A percentile compares a stretch with the other conserved stretches of the same genome.
Evolutionary conservation across 2,113 vertebrate genomes (phyloP).

Genomic region (Dipodomys stephensi): DNA sequence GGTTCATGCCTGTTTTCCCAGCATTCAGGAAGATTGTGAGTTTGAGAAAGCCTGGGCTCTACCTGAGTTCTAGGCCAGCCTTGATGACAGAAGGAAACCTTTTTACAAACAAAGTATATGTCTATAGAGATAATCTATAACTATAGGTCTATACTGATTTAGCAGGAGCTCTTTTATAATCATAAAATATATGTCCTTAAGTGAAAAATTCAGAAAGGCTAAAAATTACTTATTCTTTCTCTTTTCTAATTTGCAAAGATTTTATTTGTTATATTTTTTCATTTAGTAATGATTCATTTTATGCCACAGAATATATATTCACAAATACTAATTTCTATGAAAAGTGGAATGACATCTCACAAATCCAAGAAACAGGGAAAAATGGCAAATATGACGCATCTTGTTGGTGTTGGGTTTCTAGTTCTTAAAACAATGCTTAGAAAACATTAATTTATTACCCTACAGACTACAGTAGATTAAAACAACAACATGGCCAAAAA

Average conservation of each 20-base stretch:
- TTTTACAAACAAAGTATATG: background rate
- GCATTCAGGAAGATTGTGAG: no score
- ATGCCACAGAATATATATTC: constrained; percentile 36
- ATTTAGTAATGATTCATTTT: constrained; percentile 59
- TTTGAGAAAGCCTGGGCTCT: no score
- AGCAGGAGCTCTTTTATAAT: constrained; percentile 30
- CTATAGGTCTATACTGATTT: background rate
- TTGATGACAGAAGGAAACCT: no score
- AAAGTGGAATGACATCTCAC: constrained; percentile 47
- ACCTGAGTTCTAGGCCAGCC: no score
- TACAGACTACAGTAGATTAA: background rate
- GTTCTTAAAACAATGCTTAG: constrained; percentile 44
- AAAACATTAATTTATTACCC: background rate
- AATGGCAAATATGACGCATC: background rate
- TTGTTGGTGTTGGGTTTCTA: constrained; percentile 44
- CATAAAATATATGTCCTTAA: constrained; percentile 14
- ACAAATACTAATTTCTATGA: constrained; percentile 39
- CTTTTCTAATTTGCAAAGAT: constrained; percentile 42
- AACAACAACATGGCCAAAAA: constrained; percentile 34
- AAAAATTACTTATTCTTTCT: constrained; percentile 65
- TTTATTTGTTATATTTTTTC: constrained; percentile 56
- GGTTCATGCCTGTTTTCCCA: no score
- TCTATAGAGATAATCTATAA: constrained; percentile 11
- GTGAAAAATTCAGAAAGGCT: background rate
- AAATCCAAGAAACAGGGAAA: constrained; percentile 22